Evolutionary conservation across 2,113 vertebrate species (phyloP).

Genomic region (Colinus virginianus): DNA sequence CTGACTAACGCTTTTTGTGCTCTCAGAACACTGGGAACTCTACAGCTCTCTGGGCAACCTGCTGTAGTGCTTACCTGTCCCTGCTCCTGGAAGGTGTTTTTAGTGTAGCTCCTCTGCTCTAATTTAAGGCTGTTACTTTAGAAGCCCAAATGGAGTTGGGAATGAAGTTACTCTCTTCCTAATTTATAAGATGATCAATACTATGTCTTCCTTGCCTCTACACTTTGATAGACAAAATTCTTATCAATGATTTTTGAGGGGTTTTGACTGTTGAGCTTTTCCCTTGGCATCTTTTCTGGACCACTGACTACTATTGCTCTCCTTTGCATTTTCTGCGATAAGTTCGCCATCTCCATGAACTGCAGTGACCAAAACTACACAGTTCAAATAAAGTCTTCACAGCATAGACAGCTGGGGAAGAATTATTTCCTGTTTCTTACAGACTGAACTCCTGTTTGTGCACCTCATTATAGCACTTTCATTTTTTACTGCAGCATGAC

Average conservation of each 20-base stretch:
- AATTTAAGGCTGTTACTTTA: neutral
- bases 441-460: conserved; percentile 27
- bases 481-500: conserved; percentile 40
- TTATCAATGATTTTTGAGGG: neutral
- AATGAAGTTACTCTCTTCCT: neutral
- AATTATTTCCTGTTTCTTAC: conserved; percentile 47
- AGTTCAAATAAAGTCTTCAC: conserved; percentile 5
- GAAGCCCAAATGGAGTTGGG: neutral
- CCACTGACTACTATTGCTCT: neutral
- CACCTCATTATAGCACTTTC: conserved; percentile 31
- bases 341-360: neutral
- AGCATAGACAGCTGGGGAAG: neutral
- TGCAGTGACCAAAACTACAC: neutral
- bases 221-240: neutral
- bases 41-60: neutral
- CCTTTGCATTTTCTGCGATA: neutral
- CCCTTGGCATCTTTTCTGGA: neutral
- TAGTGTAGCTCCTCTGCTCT: neutral
- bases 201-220: neutral
- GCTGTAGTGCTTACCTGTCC: neutral
- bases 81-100: neutral
- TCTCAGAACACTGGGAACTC: neutral
- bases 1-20: neutral
- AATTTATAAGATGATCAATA: neutral
- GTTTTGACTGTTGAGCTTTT: neutral